phyloP scores from a whole-genome alignment of 2,797 vertebrate genomes.

The Clamator glandarius region DNA sequence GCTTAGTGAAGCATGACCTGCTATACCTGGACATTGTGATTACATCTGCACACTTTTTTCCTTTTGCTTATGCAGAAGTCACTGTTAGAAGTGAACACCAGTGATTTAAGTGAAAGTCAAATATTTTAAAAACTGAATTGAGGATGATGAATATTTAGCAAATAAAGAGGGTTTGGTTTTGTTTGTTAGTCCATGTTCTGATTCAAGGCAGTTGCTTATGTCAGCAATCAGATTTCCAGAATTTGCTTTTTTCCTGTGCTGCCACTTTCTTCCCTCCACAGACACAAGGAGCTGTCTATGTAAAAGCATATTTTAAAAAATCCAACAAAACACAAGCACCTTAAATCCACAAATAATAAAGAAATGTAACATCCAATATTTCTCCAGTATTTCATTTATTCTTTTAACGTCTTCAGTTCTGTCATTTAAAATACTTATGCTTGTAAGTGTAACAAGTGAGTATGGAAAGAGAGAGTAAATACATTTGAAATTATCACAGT shows the following conservation, averaged over 20 bases:
- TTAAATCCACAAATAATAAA: no score
- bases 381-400: neutral
- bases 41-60: neutral
- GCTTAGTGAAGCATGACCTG: neutral
- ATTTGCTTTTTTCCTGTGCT: neutral
- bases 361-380: no score
- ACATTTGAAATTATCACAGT: neutral
- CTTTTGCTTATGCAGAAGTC: neutral
- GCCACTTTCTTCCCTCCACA: neutral
- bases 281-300: neutral
- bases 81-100: neutral
- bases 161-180: neutral
- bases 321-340: no score
- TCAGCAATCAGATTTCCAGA: neutral
- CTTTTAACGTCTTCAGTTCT: neutral
- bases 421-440: neutral
- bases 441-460: neutral
- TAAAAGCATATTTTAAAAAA: no score
- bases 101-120: neutral
- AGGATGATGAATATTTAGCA: neutral
- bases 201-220: neutral
- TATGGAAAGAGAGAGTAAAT: neutral
- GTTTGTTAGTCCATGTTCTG: neutral
- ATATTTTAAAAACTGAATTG: neutral
- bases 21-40: neutral